A percentile compares a stretch with the other conserved stretches of the same genome.
These are phyloP conservation scores for Eptesicus fuscus DNA, from an alignment of 2,113 vertebrate genomes.

Conservation along the genomic window DNA sequence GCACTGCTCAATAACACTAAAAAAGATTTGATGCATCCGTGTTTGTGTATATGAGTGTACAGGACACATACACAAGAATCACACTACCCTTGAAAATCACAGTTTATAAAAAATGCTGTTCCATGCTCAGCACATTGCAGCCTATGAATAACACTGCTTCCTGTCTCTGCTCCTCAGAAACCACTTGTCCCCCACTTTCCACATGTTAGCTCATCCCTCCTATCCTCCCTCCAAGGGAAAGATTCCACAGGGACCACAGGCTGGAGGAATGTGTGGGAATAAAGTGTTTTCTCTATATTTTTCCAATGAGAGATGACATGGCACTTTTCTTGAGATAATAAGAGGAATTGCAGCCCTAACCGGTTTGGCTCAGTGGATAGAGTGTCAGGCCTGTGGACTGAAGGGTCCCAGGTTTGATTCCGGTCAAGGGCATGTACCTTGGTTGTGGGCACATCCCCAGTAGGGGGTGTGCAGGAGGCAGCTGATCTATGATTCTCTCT, in stretches of 20 bases:
- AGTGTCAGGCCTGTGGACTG: accelerated
- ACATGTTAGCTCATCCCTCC: not conserved
- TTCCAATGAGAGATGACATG: not conserved
- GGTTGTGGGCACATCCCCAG: too few species aligned
- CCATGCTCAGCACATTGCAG: not conserved
- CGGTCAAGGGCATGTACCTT: too few species aligned
- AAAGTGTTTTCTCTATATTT: not conserved
- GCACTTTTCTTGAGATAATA: not conserved
- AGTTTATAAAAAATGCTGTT: not conserved
- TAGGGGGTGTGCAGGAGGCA: too few species aligned
- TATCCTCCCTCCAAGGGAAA: not conserved
- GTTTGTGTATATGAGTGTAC: not conserved
- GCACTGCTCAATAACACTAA: not conserved
- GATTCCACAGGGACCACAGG: accelerated
- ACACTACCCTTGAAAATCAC: not conserved
- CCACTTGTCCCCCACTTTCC: not conserved
- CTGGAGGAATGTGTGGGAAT: not conserved
- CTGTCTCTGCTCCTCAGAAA: not conserved
- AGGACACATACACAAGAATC: not conserved
- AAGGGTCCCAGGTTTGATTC: too few species aligned
- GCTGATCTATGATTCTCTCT: too few species aligned
- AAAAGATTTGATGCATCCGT: not conserved
- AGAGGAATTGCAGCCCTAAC: not conserved
- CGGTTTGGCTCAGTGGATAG: too few species aligned
- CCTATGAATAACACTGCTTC: not conserved